These are phyloP conservation scores for Scaptodrosophila latifasciaeformis DNA, from an alignment of 2,888 invertebrate species.

Conservation along the genomic window DNA sequence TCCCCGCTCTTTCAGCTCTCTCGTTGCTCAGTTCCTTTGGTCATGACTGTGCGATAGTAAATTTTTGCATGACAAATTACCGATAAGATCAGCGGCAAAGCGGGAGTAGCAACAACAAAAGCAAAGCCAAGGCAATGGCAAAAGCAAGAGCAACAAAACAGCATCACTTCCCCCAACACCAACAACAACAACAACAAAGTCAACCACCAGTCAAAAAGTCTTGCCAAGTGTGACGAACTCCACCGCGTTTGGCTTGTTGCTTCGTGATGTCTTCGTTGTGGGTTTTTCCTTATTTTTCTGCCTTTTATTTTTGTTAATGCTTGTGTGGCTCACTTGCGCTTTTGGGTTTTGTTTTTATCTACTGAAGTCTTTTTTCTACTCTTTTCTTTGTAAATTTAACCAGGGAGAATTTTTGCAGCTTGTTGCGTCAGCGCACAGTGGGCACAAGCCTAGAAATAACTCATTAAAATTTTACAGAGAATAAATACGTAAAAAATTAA, in stretches of 20 bases:
- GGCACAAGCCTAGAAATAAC: neutral
- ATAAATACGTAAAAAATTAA: too few relatives aligned
- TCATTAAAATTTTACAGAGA: too few relatives aligned
- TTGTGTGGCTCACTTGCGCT: slow-evolving; percentile 34
- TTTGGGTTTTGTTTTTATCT: slow-evolving; percentile 33
- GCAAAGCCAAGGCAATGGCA: too few relatives aligned
- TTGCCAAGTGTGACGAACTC: slow-evolving; percentile 35
- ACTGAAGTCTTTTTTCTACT: slow-evolving; percentile 8
- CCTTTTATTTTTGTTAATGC: neutral
- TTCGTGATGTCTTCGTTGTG: slow-evolving; percentile 35
- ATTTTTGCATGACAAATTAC: slow-evolving; percentile 70
- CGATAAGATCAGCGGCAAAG: slow-evolving; percentile 61
- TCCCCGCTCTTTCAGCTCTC: neutral
- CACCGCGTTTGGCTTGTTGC: slow-evolving; percentile 20
- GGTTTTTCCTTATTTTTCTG: slow-evolving; percentile 1
- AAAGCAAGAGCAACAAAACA: slow-evolving; percentile 11
- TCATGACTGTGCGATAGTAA: slow-evolving; percentile 41
- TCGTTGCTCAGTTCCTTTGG: slow-evolving; percentile 7
- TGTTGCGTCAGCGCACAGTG: slow-evolving; percentile 38
- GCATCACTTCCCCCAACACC: slow-evolving; percentile 17
- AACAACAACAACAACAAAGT: slow-evolving; percentile 15
- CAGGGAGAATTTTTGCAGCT: slow-evolving; percentile 39
- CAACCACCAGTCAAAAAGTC: slow-evolving; percentile 13
- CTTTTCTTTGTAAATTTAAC: slow-evolving; percentile 22
- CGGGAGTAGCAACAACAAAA: slow-evolving; percentile 16